Conservation (phyloP, 2,797 vertebrate genomes). For the Philypnodon macrostomus region DNA sequence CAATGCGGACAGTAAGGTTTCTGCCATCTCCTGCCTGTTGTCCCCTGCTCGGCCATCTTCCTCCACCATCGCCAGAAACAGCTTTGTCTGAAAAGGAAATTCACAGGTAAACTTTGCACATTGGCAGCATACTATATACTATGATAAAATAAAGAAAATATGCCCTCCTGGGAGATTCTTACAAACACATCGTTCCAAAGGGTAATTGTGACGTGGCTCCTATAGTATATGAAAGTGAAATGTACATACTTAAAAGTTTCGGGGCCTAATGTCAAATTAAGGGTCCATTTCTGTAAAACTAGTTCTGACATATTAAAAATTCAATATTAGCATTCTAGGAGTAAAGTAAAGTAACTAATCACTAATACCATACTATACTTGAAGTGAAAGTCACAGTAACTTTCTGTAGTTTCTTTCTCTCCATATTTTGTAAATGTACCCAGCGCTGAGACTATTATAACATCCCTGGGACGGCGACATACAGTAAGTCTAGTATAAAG, state of each 20-base stretch:
- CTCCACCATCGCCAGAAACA: conserved; percentile 82
- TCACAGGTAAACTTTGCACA: conserved; percentile 8
- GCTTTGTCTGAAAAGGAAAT: conserved; percentile 83
- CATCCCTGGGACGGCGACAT: conserved; percentile 62
- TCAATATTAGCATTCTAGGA: no score
- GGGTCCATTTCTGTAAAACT: no score
- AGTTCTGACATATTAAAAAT: no score
- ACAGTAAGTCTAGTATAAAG: conserved; percentile 75
- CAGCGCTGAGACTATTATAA: conserved; percentile 57
- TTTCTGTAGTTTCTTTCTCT: conserved; percentile 35
- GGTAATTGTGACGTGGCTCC: no score
- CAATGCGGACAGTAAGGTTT: conserved; percentile 80
- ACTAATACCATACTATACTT: no score
- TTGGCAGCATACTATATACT: not conserved
- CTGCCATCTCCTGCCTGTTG: conserved; percentile 81
- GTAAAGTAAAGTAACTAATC: no score
- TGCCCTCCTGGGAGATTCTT: no score
- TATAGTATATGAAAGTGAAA: no score
- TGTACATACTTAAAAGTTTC: no score
- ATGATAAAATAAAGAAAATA: no score
- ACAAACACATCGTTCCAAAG: no score
- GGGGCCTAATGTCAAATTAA: no score
- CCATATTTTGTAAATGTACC: conserved; percentile 47
- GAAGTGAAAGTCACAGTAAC: not conserved
- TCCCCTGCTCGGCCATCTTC: conserved; percentile 76